Percentiles rank a stretch among this genome's conserved stretches.
phyloP scores from a whole-genome alignment of 2,113 vertebrate genomes.

The Stomatorhinus ivindoensis region DNA sequence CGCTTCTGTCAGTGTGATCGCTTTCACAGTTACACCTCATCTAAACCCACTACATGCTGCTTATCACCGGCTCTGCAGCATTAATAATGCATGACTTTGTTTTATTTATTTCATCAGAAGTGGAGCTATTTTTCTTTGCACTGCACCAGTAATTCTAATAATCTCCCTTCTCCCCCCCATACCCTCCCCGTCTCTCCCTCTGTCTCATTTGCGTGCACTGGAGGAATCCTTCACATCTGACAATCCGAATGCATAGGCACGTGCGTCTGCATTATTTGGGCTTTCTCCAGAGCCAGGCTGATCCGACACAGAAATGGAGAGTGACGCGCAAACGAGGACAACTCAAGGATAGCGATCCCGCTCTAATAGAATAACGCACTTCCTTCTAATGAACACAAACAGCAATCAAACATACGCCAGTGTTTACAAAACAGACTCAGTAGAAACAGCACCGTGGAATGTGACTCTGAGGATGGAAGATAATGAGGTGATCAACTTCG shows the following conservation, averaged over 20 bases:
- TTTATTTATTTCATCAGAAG: conserved; percentile 18
- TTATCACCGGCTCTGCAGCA: neutral
- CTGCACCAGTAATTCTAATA: conserved; percentile 20
- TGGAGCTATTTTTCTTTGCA: conserved; percentile 14
- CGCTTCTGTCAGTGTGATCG: too few species aligned
- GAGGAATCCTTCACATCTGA: conserved; percentile 5
- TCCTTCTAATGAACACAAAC: conserved; percentile 14
- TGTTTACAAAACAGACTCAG: conserved; percentile 22
- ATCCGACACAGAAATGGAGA: conserved; percentile 26
- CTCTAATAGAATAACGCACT: conserved; percentile 19
- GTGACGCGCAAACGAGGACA: neutral
- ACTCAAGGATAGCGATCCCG: neutral
- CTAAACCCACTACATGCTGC: neutral
- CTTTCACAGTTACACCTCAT: neutral
- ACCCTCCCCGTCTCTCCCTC: neutral
- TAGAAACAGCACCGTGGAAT: neutral
- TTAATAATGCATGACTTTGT: conserved; percentile 23
- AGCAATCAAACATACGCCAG: conserved; percentile 25
- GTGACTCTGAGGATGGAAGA: neutral
- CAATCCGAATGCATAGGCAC: neutral
- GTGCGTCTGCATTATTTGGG: neutral
- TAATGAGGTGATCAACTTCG: neutral
- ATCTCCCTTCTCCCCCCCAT: neutral
- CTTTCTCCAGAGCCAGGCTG: conserved; percentile 17
- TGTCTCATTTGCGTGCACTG: neutral